These are phyloP conservation scores for Ips nitidus DNA, from an alignment of 1,140 invertebrate species.

Conservation along the genomic window DNA sequence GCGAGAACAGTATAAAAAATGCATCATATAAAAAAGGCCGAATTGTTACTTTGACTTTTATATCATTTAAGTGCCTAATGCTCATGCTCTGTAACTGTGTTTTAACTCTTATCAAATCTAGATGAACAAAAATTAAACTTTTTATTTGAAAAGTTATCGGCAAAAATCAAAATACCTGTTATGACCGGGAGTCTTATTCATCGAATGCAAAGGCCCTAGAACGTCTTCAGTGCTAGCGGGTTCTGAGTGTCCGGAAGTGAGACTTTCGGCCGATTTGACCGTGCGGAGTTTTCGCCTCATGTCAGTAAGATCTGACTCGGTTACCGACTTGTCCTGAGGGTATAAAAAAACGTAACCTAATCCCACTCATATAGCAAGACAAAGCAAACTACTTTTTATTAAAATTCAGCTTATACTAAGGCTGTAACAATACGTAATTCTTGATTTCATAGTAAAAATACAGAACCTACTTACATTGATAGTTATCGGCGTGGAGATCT, in stretches of 20 bases:
- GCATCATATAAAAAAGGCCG: too few species aligned
- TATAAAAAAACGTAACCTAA: constrained; percentile 3
- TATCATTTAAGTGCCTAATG: too few species aligned
- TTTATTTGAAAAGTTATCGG: background rate
- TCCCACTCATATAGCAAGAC: too few species aligned
- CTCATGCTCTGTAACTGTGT: too few species aligned
- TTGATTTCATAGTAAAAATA: too few species aligned
- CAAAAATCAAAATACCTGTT: constrained; percentile 48
- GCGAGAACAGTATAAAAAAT: too few species aligned
- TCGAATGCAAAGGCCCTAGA: constrained; percentile 52
- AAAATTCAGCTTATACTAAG: too few species aligned
- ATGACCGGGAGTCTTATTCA: constrained; percentile 57
- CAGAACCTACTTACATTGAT: constrained; percentile 35
- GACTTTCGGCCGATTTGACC: constrained; percentile 71
- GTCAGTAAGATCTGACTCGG: constrained; percentile 51
- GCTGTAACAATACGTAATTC: too few species aligned
- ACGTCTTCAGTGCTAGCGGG: constrained; percentile 50
- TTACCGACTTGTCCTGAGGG: constrained; percentile 50
- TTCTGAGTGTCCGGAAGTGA: constrained; percentile 59
- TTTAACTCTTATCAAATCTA: too few species aligned
- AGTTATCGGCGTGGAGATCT: constrained; percentile 46
- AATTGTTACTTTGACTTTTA: too few species aligned
- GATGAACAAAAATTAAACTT: background rate
- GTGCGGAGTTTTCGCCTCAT: constrained; percentile 60
- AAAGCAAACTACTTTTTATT: constrained; percentile 1